A percentile compares a stretch with the other conserved stretches of the same genome.
Conservation (phyloP, 1,140 invertebrate species). For the Cotesia glomerata region DNA sequence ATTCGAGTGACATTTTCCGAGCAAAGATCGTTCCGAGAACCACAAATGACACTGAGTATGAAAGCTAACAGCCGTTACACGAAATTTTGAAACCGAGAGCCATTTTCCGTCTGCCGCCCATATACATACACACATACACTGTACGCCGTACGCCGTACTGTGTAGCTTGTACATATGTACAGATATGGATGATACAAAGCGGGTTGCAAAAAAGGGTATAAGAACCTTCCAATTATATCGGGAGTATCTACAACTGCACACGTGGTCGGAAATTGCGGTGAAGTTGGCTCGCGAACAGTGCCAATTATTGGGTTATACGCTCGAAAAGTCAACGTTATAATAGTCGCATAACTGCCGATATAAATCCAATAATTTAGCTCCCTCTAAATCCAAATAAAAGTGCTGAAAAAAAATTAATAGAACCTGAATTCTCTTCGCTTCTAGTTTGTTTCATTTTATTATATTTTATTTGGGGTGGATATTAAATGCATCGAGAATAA, state of each 20-base stretch:
- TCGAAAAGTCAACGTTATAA: constrained; percentile 25
- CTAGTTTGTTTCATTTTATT: no score
- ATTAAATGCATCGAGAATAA: no score
- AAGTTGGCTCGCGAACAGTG: constrained; percentile 21
- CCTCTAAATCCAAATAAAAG: no score
- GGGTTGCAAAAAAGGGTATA: constrained; percentile 6
- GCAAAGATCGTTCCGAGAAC: constrained; percentile 17
- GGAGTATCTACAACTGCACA: constrained; percentile 5
- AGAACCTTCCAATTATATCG: constrained; percentile 25
- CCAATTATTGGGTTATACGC: constrained; percentile 25
- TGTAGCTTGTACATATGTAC: no score
- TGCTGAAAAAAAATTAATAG: no score
- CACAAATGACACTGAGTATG: constrained; percentile 13
- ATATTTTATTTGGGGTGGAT: no score
- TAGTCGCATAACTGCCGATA: constrained; percentile 2
- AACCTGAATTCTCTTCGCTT: no score
- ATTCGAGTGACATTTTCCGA: constrained; percentile 15
- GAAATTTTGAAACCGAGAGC: not conserved
- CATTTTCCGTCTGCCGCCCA: not conserved
- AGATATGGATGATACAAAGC: not conserved
- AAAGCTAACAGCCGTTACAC: constrained; percentile 18
- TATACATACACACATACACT: no score
- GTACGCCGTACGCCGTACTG: no score
- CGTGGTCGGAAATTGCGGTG: constrained; percentile 26
- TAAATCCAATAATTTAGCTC: constrained; percentile 4